Base-by-base conservation (phyloP, 2,113 vertebrate species). In the Lycaon pictus region DNA sequence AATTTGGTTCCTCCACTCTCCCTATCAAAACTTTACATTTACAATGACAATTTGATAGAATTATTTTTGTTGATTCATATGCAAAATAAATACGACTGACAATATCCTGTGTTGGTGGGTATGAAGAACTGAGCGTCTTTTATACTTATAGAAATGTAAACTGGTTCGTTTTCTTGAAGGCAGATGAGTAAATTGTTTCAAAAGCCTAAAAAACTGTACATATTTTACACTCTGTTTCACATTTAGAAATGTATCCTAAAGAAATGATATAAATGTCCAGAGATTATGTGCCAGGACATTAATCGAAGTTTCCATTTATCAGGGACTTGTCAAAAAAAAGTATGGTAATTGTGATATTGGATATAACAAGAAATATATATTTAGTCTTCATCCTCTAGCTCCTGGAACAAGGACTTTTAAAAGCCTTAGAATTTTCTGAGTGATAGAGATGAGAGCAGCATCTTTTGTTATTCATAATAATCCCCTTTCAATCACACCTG, bases 221-320 rank as follows among this genome's bases (percentile, higher is more conserved):
- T 32, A 86, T 62, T 89, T 86, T 67, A 65, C 3, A 32, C 2
- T 65, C 56, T 63, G 71, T 62, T 71, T 25, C 12, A 76, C 11
- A 89, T 85, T 67, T 85, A 48, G 35, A 89, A 91, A 83, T 83
- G 76, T 86, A 88, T 76, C 5, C n/a, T 77, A 86, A 90, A 27
- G 16, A 77, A 85, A 79, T 74, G 82, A 77, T 67, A n/a, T 72
- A 55, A 90, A 74, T 83, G 5, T 48, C 37, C 4, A 90, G 82
- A 83, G 4, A 23, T 80, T 93, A 67, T 62, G n/a, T 4, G 76
- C 3, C 2, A 79, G 12, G 10, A 82, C 25, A 56, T 60, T 87
- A 72, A 74, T 7, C 91, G n/a, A 88, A 84, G 43, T 37, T 88
- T 94, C 13, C 23, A 71, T 89, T 85, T 91, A 71, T 37, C 51